Evolutionary conservation across 2,113 vertebrate genomes (phyloP).

Genomic region (Odontophorus gujanensis): DNA sequence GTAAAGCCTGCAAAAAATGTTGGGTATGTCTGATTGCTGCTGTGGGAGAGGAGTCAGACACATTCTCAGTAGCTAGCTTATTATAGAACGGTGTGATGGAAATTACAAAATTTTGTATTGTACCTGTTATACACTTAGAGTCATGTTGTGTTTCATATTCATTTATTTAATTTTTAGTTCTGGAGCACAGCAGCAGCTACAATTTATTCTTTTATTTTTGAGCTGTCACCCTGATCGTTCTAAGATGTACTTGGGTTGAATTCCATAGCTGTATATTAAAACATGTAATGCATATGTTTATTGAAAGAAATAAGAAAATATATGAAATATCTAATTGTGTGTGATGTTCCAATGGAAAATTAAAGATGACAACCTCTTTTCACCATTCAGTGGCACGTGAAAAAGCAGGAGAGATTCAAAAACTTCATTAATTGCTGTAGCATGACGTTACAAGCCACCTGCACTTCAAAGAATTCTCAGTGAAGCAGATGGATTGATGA

Average conservation of each 20-base stretch:
- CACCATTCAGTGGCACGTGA: constrained; percentile 54
- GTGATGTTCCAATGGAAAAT: constrained; percentile 58
- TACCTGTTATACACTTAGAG: background rate
- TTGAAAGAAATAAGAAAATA: constrained; percentile 53
- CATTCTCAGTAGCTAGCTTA: background rate
- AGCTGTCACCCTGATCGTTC: background rate
- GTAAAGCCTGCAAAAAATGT: background rate
- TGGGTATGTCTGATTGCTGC: background rate
- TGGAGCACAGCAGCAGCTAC: background rate
- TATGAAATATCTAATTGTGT: constrained; percentile 59
- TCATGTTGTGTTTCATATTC: background rate
- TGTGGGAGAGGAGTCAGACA: background rate
- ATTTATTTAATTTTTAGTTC: background rate
- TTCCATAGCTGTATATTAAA: constrained; percentile 42
- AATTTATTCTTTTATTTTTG: background rate
- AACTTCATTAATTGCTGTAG: constrained; percentile 77
- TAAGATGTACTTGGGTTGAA: constrained; percentile 1
- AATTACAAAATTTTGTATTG: background rate
- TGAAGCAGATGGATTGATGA: constrained; percentile 78
- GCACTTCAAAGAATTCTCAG: constrained; percentile 71
- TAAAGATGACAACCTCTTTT: constrained; percentile 71
- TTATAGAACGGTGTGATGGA: background rate
- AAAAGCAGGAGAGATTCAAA: constrained; percentile 68
- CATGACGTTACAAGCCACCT: constrained; percentile 71
- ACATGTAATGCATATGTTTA: background rate